Conservation (phyloP, 2,888 invertebrate species). For the Cephus rjabovi region DNA sequence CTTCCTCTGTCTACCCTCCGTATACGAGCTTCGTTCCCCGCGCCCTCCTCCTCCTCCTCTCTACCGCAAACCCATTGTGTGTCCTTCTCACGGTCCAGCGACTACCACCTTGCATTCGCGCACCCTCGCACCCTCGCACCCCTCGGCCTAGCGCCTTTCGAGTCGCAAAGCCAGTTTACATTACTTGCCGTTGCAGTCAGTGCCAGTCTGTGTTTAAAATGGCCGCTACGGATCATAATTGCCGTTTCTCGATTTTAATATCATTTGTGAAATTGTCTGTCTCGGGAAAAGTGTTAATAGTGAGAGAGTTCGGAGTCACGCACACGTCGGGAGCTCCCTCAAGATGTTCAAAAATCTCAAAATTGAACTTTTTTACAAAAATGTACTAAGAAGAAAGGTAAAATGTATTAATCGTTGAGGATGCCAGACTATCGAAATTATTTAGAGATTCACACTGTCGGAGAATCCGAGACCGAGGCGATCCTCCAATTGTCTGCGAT, state of each 20-base stretch:
- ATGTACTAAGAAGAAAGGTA: too few relatives aligned
- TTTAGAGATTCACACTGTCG: background rate
- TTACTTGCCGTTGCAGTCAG: slow-evolving; percentile 42
- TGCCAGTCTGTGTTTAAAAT: slow-evolving; percentile 47
- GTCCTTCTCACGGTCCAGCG: slow-evolving; percentile 20
- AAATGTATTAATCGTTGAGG: too few relatives aligned
- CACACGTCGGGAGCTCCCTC: too few relatives aligned
- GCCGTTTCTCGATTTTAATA: slow-evolving; percentile 59
- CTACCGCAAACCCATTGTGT: slow-evolving; percentile 52
- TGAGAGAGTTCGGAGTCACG: too few relatives aligned
- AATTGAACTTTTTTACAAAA: too few relatives aligned
- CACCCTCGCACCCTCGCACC: slow-evolving; percentile 10
- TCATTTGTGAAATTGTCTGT: slow-evolving; percentile 44
- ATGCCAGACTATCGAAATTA: background rate
- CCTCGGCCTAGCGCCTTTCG: slow-evolving; percentile 15
- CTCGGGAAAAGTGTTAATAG: too few relatives aligned
- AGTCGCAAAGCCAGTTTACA: slow-evolving; percentile 56
- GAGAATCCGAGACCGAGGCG: slow-evolving; percentile 31
- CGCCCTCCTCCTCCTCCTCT: slow-evolving; percentile 39
- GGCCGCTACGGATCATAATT: slow-evolving; percentile 58
- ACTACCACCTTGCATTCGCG: slow-evolving; percentile 10
- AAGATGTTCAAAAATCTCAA: too few relatives aligned
- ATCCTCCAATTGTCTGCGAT: slow-evolving; percentile 41
- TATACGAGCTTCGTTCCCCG: slow-evolving; percentile 32
- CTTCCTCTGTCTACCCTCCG: slow-evolving; percentile 32